Conservation (phyloP, 2,113 vertebrate genomes). For the Eulacestoma nigropectus region DNA sequence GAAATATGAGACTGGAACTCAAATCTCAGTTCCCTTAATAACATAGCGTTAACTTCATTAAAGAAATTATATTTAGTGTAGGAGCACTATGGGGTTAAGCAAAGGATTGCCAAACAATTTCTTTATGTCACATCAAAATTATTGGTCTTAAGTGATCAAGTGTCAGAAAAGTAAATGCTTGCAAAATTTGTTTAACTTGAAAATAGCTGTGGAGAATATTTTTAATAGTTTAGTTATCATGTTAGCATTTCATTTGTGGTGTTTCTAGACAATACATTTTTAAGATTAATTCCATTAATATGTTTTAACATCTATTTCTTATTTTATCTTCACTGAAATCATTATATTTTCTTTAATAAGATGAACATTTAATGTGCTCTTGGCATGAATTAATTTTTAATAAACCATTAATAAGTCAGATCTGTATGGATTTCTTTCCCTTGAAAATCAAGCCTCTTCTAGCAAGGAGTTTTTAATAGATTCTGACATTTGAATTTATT, state of each 20-base stretch:
- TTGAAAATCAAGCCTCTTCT: background rate
- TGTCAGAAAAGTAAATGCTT: background rate
- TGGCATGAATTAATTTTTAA: constrained; percentile 36
- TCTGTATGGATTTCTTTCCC: background rate
- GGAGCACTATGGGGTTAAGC: background rate
- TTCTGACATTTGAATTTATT: background rate
- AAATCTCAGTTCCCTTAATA: background rate
- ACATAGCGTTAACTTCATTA: background rate
- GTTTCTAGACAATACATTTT: background rate
- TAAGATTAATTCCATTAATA: background rate
- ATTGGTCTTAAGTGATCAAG: background rate
- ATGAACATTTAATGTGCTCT: constrained; percentile 13
- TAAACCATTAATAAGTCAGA: background rate
- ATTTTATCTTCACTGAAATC: background rate
- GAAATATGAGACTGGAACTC: background rate
- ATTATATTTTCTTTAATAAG: constrained; percentile 3
- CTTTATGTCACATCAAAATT: background rate
- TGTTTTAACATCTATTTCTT: background rate
- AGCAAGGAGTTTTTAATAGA: background rate
- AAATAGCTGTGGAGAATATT: background rate
- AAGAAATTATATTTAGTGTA: background rate
- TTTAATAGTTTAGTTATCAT: background rate
- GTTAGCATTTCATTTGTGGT: background rate
- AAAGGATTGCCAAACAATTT: background rate
- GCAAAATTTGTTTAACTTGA: background rate